Conservation (phyloP, 1,140 invertebrate genomes). For the Drosophila nikananu region DNA sequence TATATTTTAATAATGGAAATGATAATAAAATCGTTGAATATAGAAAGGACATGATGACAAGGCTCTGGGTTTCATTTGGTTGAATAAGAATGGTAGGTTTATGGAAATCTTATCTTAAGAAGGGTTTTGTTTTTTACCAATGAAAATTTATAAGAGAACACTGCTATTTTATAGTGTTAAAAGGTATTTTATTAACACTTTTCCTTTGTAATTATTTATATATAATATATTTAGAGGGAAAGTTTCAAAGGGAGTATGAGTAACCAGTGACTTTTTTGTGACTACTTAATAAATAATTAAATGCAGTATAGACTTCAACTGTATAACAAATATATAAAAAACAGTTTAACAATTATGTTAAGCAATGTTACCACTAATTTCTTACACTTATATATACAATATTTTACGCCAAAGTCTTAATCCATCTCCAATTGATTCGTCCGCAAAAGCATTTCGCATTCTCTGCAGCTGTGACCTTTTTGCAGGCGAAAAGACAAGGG, state of each 20-base stretch:
- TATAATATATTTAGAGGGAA: neutral
- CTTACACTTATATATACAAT: no score
- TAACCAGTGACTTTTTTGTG: neutral
- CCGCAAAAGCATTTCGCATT: neutral
- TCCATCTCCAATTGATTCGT: slow-evolving; percentile 9
- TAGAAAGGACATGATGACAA: neutral
- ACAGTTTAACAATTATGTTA: no score
- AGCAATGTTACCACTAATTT: neutral
- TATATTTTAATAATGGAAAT: slow-evolving; percentile 67
- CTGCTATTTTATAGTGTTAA: neutral
- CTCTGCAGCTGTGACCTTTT: neutral
- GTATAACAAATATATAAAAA: no score
- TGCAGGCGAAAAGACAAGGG: slow-evolving; percentile 7
- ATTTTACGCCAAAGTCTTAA: neutral
- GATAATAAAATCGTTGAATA: slow-evolving; percentile 37
- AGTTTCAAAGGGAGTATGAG: neutral
- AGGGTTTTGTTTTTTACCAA: neutral
- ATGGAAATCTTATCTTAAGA: neutral
- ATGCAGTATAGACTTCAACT: neutral
- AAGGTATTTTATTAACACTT: neutral
- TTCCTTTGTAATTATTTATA: neutral
- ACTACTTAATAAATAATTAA: no score
- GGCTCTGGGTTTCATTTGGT: neutral
- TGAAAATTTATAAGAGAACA: neutral
- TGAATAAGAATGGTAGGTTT: no score